These are phyloP conservation scores for Cryptocephalus moraei DNA, from an alignment of 2,888 invertebrate species.

Conservation along the genomic window DNA sequence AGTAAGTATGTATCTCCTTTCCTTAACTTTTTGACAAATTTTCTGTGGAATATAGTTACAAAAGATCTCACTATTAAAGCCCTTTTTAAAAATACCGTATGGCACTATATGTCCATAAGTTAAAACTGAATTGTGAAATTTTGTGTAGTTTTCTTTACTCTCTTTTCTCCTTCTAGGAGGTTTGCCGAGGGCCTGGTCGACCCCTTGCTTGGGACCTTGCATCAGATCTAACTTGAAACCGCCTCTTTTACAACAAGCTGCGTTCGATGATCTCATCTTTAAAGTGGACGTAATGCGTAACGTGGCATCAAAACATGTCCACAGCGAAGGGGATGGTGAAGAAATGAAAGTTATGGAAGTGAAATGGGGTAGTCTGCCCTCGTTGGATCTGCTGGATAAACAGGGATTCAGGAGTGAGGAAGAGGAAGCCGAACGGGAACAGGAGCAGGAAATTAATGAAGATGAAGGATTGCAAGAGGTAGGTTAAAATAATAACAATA, in stretches of 20 bases:
- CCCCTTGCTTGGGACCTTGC: constrained; percentile 38
- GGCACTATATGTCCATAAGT: no score
- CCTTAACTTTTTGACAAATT: no score
- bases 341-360: neutral
- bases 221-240: constrained; percentile 60
- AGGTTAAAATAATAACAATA: neutral
- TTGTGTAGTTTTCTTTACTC: no score
- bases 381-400: constrained; percentile 25
- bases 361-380: constrained; percentile 33
- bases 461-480: constrained; percentile 36
- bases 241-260: constrained; percentile 75
- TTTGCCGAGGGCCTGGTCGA: constrained; percentile 36
- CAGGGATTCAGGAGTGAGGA: constrained; percentile 17
- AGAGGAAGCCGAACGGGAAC: constrained; percentile 13
- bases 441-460: constrained; percentile 18
- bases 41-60: neutral
- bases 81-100: no score
- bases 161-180: constrained; percentile 26
- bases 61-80: neutral
- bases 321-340: constrained; percentile 33
- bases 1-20: no score
- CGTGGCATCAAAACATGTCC: constrained; percentile 49
- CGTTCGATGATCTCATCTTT: constrained; percentile 73
- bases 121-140: no score
- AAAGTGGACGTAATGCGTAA: constrained; percentile 76